Conservation (phyloP, 2,113 vertebrate species). For the Euleptes europaea region DNA sequence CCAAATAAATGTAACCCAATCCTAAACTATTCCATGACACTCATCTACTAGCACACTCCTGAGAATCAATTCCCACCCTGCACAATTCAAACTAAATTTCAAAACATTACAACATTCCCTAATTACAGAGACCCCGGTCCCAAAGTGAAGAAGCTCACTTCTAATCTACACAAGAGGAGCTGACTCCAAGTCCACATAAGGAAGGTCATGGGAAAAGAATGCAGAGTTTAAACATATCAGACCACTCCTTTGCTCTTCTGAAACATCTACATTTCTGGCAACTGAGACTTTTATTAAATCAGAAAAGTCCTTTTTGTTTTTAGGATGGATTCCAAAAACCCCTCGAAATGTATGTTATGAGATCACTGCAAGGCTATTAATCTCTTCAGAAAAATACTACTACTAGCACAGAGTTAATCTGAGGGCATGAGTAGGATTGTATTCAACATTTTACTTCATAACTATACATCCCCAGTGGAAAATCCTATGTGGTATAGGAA, state of each 20-base stretch:
- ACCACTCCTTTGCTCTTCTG: background rate
- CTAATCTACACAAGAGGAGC: constrained; percentile 23
- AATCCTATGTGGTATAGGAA: no score
- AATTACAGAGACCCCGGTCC: constrained; percentile 18
- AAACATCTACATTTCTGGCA: background rate
- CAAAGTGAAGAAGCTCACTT: constrained; percentile 15
- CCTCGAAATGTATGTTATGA: background rate
- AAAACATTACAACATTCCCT: constrained; percentile 4
- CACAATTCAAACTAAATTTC: background rate
- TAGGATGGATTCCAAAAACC: constrained; percentile 6
- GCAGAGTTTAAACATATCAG: constrained; percentile 32
- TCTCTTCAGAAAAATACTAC: background rate
- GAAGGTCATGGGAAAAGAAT: constrained; percentile 28
- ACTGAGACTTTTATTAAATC: background rate
- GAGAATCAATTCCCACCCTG: constrained; percentile 33
- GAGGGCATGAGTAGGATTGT: background rate
- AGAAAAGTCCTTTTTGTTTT: constrained; percentile 6
- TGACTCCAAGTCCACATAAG: constrained; percentile 18
- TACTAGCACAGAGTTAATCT: background rate
- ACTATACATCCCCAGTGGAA: no score
- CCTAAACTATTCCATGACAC: background rate
- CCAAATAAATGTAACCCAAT: constrained; percentile 36
- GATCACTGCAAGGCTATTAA: background rate
- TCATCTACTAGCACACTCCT: constrained; percentile 18
- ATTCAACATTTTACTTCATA: no score